phyloP scores from a whole-genome alignment of 2,888 invertebrate species.

The Calliphora vomitoria region DNA sequence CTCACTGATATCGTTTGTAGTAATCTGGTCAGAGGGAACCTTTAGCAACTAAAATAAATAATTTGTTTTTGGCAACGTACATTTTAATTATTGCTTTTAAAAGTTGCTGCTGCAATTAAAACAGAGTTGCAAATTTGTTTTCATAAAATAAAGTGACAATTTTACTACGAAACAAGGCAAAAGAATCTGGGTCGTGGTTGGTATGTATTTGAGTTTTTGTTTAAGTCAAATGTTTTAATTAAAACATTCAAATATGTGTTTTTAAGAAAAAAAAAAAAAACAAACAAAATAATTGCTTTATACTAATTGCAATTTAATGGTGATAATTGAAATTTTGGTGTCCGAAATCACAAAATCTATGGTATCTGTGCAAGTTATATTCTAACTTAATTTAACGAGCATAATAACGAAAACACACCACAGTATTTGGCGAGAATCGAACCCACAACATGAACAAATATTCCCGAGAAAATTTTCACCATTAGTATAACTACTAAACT shows the following conservation, averaged over 20 bases:
- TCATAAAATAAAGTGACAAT: conserved; percentile 18
- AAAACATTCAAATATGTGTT: neutral
- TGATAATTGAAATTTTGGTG: no score
- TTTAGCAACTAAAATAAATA: conserved; percentile 14
- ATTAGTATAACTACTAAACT: no score
- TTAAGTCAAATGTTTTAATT: neutral
- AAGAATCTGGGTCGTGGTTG: conserved; percentile 32
- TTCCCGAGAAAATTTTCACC: no score
- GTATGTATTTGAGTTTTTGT: neutral
- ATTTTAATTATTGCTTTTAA: conserved; percentile 45
- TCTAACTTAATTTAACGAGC: no score
- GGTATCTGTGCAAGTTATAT: no score
- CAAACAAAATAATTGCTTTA: no score
- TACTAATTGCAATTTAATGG: no score
- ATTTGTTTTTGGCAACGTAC: conserved; percentile 38
- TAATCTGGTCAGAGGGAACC: conserved; percentile 35
- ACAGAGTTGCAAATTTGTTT: conserved; percentile 17
- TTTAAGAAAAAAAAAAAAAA: no score
- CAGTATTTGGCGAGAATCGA: no score
- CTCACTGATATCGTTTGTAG: conserved; percentile 26
- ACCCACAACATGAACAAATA: no score
- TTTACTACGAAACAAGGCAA: neutral
- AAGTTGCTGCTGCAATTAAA: conserved; percentile 13
- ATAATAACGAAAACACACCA: no score
- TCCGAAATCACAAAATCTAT: no score